Conservation (phyloP, 2,797 vertebrate genomes). For the Monodelphis domestica region DNA sequence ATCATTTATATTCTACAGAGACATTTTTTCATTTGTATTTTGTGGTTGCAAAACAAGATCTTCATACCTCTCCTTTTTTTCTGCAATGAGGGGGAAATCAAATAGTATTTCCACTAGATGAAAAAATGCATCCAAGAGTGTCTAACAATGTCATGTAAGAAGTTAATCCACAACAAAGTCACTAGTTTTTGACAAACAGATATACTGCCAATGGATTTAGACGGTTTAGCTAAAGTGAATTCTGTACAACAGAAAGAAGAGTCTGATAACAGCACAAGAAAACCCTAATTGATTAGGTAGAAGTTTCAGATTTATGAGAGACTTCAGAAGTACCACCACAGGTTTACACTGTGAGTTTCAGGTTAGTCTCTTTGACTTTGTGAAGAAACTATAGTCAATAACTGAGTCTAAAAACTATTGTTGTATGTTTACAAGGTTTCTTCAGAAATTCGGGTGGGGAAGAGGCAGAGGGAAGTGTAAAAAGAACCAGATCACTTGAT, state of each 20-base stretch:
- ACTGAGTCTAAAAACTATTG: too few species aligned
- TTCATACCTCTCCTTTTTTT: background rate
- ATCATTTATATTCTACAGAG: background rate
- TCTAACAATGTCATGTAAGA: background rate
- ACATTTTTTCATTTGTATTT: background rate
- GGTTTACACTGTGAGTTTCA: too few species aligned
- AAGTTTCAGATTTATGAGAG: too few species aligned
- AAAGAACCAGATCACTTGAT: too few species aligned
- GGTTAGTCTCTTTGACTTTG: too few species aligned
- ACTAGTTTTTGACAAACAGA: background rate
- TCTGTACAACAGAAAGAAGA: background rate
- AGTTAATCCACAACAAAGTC: background rate
- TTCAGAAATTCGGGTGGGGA: too few species aligned
- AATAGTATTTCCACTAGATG: background rate
- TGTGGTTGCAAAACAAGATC: background rate
- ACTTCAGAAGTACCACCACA: too few species aligned
- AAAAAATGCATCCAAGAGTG: background rate
- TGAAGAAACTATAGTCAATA: too few species aligned
- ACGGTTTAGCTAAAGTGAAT: background rate
- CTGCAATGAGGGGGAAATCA: background rate
- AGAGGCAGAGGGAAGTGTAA: too few species aligned
- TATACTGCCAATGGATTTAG: background rate
- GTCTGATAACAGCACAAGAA: background rate
- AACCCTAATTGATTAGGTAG: too few species aligned
- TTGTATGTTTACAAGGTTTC: too few species aligned